phyloP scores from a whole-genome alignment of 2,113 vertebrate genomes.

The Petroica traversi region DNA sequence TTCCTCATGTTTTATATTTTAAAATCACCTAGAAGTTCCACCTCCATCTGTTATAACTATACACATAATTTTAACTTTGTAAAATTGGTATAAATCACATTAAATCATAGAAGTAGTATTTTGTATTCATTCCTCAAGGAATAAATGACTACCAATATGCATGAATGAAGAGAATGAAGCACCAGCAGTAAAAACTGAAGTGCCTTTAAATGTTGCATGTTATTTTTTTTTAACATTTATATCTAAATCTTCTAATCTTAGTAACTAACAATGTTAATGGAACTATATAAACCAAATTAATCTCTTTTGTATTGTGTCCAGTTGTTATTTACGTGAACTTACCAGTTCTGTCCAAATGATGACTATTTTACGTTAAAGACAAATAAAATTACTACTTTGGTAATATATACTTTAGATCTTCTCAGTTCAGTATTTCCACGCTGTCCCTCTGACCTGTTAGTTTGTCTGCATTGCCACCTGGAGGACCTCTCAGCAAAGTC shows the following conservation, averaged over 20 bases:
- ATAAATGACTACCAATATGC: neutral
- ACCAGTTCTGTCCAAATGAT: neutral
- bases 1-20: neutral
- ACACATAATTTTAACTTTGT: neutral
- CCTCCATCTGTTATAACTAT: neutral
- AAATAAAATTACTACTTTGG: neutral
- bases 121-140: neutral
- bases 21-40: neutral
- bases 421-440: neutral
- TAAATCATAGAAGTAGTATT: neutral
- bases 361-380: neutral
- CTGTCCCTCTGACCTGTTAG: slow-evolving; percentile 6
- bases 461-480: slow-evolving; percentile 63
- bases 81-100: neutral
- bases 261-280: neutral
- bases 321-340: neutral
- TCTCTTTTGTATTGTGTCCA: neutral
- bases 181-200: neutral
- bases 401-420: neutral
- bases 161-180: neutral
- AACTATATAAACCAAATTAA: neutral
- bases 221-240: neutral
- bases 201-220: neutral
- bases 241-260: neutral
- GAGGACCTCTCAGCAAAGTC: slow-evolving; percentile 48